Evolutionary conservation across 2,113 vertebrate species (phyloP), one percentile per base, ranked within the genome.

Genomic region (Fregata magnificens): DNA sequence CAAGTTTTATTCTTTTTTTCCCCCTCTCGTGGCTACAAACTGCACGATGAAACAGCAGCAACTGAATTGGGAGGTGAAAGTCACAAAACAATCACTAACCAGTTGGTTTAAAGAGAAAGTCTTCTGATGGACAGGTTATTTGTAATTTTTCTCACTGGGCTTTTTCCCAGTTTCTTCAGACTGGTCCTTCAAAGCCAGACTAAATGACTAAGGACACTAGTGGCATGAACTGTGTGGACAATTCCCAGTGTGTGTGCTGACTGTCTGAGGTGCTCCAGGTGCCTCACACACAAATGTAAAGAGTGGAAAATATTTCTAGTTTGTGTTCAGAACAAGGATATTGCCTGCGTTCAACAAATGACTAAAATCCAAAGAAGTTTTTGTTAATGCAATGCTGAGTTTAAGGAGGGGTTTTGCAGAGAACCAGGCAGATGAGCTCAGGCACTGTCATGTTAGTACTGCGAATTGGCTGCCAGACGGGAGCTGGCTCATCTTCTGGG

Each of bases 391-490:
- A 56, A 14, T 28, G 12, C 36, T 94, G 59, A 67, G 36, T 74
- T 79, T 80, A 61, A 89, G 52, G 58, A 73, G 16, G 22, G 17
- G 36, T 62, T 78, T 78, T 73, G 42, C 66, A 79, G 83, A 79
- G 47, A 79, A 62, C 12, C 8, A n/a, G 32, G 36, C 53, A 52
- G 12, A n/a, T 88, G 28, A 79, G 47, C 66, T 79, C 40, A 73
- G 36, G 53, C 6, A 17, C 36, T 50, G 12, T 50, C 40, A 11
- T 8, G 19, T 32, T 71, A 79, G n/a, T 62, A n/a, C 20, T 69
- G 42, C 0, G 0, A 45, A 31, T 1, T 29, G 53, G 17, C 59
- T 91, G 47, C 53, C 36, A 32, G 17, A 52, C 0, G 2, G 34
- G 72, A 55, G 53, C 13, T 83, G 55, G 61, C 20, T 88, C 36